Conservation (phyloP, 2,888 invertebrate species). For the Chaetogeoica ovagalla region DNA sequence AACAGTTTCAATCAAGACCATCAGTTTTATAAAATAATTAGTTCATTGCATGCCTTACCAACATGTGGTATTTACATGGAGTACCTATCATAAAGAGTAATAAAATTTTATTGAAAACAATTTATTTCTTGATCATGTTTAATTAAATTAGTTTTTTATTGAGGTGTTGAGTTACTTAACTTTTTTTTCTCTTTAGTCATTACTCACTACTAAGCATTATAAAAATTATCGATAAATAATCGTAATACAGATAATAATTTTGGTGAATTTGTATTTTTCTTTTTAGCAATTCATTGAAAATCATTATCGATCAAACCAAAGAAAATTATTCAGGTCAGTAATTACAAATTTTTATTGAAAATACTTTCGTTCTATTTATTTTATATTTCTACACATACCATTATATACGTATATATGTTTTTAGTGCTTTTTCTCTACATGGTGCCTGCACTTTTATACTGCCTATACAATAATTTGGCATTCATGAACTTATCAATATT, state of each 20-base stretch:
- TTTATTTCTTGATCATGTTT: too few species aligned
- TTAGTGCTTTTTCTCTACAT: conserved; percentile 81
- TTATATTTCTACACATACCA: background rate
- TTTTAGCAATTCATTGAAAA: conserved; percentile 36
- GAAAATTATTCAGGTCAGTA: conserved; percentile 30
- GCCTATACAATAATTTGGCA: conserved; percentile 91
- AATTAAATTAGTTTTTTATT: too few species aligned
- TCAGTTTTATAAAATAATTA: too few species aligned
- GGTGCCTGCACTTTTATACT: conserved; percentile 88
- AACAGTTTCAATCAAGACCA: too few species aligned
- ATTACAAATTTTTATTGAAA: background rate
- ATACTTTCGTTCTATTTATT: background rate
- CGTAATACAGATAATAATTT: too few species aligned
- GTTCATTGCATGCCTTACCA: too few species aligned
- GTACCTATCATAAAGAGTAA: too few species aligned
- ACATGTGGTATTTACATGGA: too few species aligned
- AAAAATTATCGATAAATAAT: too few species aligned
- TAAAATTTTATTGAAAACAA: too few species aligned
- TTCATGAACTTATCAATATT: conserved; percentile 87
- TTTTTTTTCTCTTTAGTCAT: too few species aligned
- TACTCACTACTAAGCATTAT: background rate
- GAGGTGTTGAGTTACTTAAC: too few species aligned
- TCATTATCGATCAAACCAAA: conserved; percentile 22
- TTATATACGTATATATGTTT: conserved; percentile 58
- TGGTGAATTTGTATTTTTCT: background rate